Conservation (phyloP, 2,113 vertebrate species). For the Oryzias melastigma region DNA sequence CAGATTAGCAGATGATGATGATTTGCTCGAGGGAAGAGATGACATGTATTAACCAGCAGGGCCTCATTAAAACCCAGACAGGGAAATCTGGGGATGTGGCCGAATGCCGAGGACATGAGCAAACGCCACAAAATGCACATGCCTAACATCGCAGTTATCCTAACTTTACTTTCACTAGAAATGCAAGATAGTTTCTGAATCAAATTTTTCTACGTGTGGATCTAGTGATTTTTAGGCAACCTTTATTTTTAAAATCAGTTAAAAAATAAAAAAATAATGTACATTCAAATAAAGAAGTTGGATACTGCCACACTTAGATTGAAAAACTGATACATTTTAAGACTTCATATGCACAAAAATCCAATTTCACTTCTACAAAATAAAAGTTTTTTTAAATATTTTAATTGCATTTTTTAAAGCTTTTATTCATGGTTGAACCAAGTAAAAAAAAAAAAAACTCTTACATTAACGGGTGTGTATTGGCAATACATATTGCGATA, state of each 20-base stretch:
- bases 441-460: no score
- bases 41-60: constrained; percentile 48
- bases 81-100: constrained; percentile 58
- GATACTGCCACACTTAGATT: no score
- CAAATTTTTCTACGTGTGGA: constrained; percentile 50
- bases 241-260: background rate
- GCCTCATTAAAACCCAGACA: constrained; percentile 55
- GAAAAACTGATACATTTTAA: no score
- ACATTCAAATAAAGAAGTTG: no score
- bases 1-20: constrained; percentile 69
- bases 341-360: no score
- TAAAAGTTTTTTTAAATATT: background rate
- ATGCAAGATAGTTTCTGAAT: background rate
- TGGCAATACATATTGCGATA: no score
- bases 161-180: background rate
- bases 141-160: background rate
- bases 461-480: no score
- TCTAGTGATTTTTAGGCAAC: constrained; percentile 54
- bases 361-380: constrained; percentile 13
- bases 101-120: constrained; percentile 25
- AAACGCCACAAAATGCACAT: constrained; percentile 16
- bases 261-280: no score
- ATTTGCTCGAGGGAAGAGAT: constrained; percentile 41
- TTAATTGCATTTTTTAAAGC: background rate
- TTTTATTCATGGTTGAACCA: no score